Evolutionary conservation across 2,888 invertebrate genomes (phyloP), one percentile per base, ranked within the genome.

Genomic region (Laspeyria flexula): DNA sequence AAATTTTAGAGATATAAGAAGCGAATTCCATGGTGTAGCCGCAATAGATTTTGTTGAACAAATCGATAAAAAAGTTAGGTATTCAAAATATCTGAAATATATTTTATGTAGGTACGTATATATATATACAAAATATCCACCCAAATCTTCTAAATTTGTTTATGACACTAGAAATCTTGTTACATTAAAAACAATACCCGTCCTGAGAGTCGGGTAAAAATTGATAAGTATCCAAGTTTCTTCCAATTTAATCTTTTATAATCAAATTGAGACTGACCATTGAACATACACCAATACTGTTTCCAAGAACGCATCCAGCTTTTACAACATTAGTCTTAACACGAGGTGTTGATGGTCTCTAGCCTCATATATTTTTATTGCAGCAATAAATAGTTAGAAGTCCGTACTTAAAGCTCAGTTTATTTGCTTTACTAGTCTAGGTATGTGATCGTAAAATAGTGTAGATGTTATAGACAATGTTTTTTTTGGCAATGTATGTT

Each of bases 291-390:
- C 15, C 16, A 18, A 39, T 27, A 4, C 23, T 18, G 35, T 11
- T 35, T 35, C 3, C 16, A 0, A 1, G 9, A n/a, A 35, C 23
- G 2, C n/a, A 7, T 16, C 16, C 11, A 27, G 3, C 3, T 29
- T 16, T 29, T 29, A 16, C 5, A 16, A 40, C 30, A 5, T 30
- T 33, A 31, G 33, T 31, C 39, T 45, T 55, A 30, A 40, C 29
- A 39, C 43, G 11, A 56, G 55, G 51, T 64, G 49, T 47, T 54
- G 48, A 55, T 50, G 41, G 35, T 23, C 35, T 10, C 11, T 23
- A 43, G 10, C 11, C 43, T 59, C 50, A 11, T 49, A 35, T 44
- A 21, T 41, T 51, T 65, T 65, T 54, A 69, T 46, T 21, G 40
- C 16, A 13, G 27, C 16, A 29, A 41, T 68, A 60, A 66, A 66